Evolutionary conservation across 1,140 invertebrate genomes (phyloP).

Genomic region (Cataglyphis hispanica): DNA sequence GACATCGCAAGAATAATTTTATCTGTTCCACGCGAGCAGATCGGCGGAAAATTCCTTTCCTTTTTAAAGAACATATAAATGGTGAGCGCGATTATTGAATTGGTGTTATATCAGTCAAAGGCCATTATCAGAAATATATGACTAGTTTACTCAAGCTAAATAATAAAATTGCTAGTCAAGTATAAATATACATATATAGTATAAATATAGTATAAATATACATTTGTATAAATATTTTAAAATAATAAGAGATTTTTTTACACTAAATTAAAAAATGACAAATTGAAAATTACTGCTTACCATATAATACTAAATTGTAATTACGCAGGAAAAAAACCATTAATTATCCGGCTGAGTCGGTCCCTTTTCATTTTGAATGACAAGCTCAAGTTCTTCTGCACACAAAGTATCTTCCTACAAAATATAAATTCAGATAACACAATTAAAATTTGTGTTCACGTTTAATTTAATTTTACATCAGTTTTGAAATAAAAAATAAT

Average conservation of each 20-base stretch:
- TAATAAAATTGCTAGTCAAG: not conserved
- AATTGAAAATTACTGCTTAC: not conserved
- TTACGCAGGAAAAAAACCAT: not conserved
- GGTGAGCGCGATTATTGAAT: not conserved
- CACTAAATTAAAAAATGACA: not conserved
- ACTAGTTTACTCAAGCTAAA: not conserved
- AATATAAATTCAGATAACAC: not conserved
- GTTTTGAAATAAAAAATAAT: conserved; percentile 5
- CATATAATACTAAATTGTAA: conserved; percentile 17
- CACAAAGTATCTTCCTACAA: conserved; percentile 6
- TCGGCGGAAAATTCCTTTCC: not conserved
- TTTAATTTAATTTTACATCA: not conserved
- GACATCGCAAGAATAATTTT: conserved; percentile 4
- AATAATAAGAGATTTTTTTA: not conserved
- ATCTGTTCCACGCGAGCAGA: conserved; percentile 11
- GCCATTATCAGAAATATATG: not conserved
- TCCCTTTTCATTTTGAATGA: not conserved
- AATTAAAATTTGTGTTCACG: not conserved
- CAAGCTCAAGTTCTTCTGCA: conserved; percentile 20
- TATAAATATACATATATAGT: conserved; percentile 20
- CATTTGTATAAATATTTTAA: conserved; percentile 38
- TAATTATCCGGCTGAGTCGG: conserved; percentile 5
- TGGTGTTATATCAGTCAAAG: conserved; percentile 3
- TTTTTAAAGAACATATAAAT: not conserved
- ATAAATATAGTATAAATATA: conserved; percentile 31